Conservation (phyloP, 2,113 vertebrate genomes). For the Rana temporaria region DNA sequence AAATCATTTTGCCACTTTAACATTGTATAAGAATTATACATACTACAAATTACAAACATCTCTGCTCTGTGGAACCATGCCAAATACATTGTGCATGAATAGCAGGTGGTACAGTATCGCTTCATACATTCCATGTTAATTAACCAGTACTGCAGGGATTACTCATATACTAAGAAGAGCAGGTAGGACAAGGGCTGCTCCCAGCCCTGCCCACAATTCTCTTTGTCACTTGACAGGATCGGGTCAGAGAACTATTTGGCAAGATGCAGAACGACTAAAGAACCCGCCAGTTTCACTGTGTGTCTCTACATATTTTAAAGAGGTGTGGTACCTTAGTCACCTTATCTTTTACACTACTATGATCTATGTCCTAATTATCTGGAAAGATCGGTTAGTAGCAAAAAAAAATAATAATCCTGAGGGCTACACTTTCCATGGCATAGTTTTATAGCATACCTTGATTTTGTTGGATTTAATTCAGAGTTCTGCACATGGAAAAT, state of each 20-base stretch:
- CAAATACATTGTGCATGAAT: neutral
- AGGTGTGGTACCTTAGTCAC: conserved; percentile 48
- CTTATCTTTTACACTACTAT: conserved; percentile 1
- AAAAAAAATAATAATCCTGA: neutral
- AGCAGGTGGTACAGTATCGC: neutral
- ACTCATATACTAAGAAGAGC: neutral
- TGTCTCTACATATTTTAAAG: conserved; percentile 57
- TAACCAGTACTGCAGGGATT: neutral
- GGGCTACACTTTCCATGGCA: too few species aligned
- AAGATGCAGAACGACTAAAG: conserved; percentile 50
- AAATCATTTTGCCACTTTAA: too few species aligned
- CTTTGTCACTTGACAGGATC: neutral
- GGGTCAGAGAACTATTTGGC: conserved; percentile 19
- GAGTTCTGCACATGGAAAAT: too few species aligned
- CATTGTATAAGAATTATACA: too few species aligned
- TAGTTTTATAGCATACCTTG: too few species aligned
- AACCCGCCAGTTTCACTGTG: conserved; percentile 50
- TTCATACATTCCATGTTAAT: neutral
- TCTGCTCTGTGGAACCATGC: neutral
- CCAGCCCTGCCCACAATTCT: neutral
- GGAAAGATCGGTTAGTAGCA: neutral
- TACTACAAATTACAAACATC: too few species aligned
- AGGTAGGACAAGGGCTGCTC: neutral
- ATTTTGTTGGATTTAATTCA: too few species aligned
- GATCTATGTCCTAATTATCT: neutral